phyloP scores from a whole-genome alignment of 2,113 vertebrate genomes.

The Nanger granti region DNA sequence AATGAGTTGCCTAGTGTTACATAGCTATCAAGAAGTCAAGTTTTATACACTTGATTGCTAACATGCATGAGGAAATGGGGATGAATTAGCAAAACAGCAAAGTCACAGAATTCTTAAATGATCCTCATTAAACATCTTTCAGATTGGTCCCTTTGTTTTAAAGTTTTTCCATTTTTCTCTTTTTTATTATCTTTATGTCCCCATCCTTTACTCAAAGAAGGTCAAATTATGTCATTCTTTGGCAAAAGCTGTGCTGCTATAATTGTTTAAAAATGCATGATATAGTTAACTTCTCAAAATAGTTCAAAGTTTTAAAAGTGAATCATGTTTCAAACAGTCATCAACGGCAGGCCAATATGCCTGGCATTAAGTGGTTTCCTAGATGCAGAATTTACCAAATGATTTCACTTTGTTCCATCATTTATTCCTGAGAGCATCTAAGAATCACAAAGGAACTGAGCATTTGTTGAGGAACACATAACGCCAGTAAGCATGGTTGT shows the following conservation, averaged over 20 bases:
- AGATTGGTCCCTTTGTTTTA: not conserved
- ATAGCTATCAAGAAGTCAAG: not conserved
- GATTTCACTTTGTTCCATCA: conserved; percentile 28
- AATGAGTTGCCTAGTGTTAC: not conserved
- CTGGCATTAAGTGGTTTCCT: conserved; percentile 53
- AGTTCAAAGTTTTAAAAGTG: conserved; percentile 57
- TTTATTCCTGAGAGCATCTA: conserved; percentile 12
- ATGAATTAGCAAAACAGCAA: not conserved
- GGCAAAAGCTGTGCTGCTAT: not conserved
- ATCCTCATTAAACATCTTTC: not conserved
- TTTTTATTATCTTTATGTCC: not conserved
- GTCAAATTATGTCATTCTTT: conserved; percentile 53
- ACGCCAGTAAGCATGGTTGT: not conserved
- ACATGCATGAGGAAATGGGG: not conserved
- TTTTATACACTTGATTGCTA: not conserved
- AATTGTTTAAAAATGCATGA: conserved; percentile 52
- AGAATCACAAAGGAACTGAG: not conserved
- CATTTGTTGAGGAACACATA: not conserved
- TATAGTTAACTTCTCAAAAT: conserved; percentile 60
- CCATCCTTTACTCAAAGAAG: conserved; percentile 29
- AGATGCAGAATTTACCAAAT: conserved; percentile 41
- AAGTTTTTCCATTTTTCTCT: not conserved
- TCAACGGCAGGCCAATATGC: conserved; percentile 38
- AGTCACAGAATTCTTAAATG: not conserved
- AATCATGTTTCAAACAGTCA: conserved; percentile 53